These are phyloP conservation scores for Agapetus fuscipes DNA, from an alignment of 2,888 invertebrate genomes.

Conservation along the genomic window DNA sequence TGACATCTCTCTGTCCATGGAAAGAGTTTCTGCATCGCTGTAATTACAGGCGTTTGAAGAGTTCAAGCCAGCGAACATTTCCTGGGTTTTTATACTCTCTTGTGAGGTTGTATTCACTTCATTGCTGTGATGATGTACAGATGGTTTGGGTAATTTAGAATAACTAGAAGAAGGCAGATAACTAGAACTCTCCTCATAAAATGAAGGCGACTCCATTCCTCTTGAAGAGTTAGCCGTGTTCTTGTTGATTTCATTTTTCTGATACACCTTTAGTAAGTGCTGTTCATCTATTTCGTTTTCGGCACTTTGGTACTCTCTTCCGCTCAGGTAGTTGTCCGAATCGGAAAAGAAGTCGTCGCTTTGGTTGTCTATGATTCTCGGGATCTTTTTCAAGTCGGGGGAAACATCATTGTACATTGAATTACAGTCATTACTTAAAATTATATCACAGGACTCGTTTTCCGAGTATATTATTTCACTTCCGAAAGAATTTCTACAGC, in stretches of 20 bases:
- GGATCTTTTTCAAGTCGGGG: constrained; percentile 32
- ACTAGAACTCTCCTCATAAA: neutral
- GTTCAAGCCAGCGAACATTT: neutral
- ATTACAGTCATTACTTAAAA: constrained; percentile 30
- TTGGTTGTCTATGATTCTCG: constrained; percentile 37
- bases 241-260: constrained; percentile 42
- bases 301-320: constrained; percentile 30
- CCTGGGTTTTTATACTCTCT: neutral
- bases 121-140: no score
- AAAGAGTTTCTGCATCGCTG: neutral
- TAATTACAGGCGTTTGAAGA: neutral
- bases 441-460: constrained; percentile 40
- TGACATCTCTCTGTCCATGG: neutral
- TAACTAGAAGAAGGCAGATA: neutral
- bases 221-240: constrained; percentile 13
- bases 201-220: neutral
- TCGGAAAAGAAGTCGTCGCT: constrained; percentile 39
- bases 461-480: constrained; percentile 38
- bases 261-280: constrained; percentile 37
- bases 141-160: no score
- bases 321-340: constrained; percentile 35
- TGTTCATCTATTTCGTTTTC: constrained; percentile 40
- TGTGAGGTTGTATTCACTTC: neutral
- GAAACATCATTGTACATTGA: constrained; percentile 41
- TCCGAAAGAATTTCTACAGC: constrained; percentile 15